phyloP scores from a whole-genome alignment of 2,113 vertebrate genomes.

The Oncorhynchus kisutch region DNA sequence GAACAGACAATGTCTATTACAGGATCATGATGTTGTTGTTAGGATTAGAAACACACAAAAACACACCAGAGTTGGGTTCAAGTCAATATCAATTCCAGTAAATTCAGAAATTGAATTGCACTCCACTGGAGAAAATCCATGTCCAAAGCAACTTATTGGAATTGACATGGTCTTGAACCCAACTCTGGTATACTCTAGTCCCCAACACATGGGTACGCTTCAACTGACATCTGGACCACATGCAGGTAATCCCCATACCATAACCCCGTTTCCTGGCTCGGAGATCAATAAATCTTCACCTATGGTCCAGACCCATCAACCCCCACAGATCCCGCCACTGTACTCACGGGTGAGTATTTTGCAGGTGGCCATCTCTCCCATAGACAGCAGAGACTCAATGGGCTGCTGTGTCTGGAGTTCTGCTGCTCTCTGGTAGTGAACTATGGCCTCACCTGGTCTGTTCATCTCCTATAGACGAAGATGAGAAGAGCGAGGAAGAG shows the following conservation, averaged over 20 bases:
- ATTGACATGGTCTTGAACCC: not conserved
- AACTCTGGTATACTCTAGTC: not conserved
- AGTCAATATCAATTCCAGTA: no score
- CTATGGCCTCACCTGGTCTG: constrained; percentile 80
- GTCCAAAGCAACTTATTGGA: not conserved
- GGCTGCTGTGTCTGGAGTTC: constrained; percentile 81
- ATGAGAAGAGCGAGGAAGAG: not conserved
- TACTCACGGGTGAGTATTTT: constrained; percentile 84
- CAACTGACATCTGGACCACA: not conserved
- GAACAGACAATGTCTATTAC: not conserved
- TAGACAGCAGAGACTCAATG: constrained; percentile 80
- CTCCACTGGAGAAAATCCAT: not conserved
- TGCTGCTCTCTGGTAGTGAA: constrained; percentile 83
- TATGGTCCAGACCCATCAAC: not conserved
- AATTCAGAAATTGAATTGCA: no score
- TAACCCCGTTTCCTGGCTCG: not conserved
- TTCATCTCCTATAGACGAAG: constrained; percentile 76
- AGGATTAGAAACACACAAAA: not conserved
- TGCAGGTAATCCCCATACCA: no score
- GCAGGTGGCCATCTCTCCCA: constrained; percentile 86
- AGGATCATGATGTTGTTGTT: not conserved
- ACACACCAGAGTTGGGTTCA: not conserved
- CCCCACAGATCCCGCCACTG: not conserved
- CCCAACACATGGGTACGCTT: not conserved
- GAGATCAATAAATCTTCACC: not conserved